phyloP scores from a whole-genome alignment of 2,888 invertebrate genomes.

The Cyclophora punctaria region DNA sequence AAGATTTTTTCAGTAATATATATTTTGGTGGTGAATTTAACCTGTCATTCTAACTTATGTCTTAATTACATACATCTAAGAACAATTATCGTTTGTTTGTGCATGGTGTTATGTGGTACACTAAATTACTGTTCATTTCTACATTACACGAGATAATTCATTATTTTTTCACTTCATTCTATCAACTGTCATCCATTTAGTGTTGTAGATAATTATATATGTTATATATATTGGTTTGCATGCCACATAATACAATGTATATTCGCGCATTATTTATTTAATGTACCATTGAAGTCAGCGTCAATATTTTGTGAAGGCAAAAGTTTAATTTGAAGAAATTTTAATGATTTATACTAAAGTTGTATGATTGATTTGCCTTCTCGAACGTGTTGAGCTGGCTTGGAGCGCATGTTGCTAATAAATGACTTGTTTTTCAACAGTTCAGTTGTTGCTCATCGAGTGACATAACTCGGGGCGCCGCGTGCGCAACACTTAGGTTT shows the following conservation, averaged over 20 bases:
- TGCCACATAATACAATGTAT: conserved; percentile 72
- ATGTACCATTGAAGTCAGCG: conserved; percentile 60
- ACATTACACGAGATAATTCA: conserved; percentile 4
- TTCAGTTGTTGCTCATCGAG: conserved; percentile 73
- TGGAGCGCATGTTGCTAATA: conserved; percentile 73
- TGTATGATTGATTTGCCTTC: conserved; percentile 36
- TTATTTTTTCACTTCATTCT: conserved; percentile 20
- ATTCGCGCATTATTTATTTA: conserved; percentile 53
- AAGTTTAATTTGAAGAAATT: conserved; percentile 1
- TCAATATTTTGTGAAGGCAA: conserved; percentile 62
- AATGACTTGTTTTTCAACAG: conserved; percentile 75
- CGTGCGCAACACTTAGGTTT: conserved; percentile 74
- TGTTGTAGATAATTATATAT: conserved; percentile 18
- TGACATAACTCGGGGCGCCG: conserved; percentile 73
- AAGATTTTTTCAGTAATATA: neutral
- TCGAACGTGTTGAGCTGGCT: conserved; percentile 59
- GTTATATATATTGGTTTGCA: conserved; percentile 43
- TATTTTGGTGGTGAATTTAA: no score
- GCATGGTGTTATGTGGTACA: conserved; percentile 73
- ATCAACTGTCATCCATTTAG: conserved; percentile 24
- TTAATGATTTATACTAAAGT: neutral
- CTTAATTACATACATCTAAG: conserved; percentile 21
- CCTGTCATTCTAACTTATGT: no score
- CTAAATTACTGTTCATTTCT: conserved; percentile 23
- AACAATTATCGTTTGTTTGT: conserved; percentile 31